A percentile compares a stretch with the other conserved stretches of the same genome.
phyloP scores from a whole-genome alignment of 2,797 vertebrate genomes.

The Anguilla marmorata region DNA sequence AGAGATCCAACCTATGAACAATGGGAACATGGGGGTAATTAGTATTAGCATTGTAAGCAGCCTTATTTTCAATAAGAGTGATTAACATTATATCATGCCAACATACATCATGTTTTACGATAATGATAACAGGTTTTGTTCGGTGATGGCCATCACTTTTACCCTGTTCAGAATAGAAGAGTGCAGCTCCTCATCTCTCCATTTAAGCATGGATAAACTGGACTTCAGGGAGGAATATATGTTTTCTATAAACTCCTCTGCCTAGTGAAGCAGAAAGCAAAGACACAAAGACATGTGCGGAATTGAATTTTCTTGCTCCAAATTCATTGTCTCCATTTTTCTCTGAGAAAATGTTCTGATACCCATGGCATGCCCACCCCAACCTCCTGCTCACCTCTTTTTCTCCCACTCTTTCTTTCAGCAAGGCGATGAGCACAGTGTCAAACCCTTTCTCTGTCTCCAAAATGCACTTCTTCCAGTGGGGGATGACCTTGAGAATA shows the following conservation, averaged over 20 bases:
- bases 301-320: background rate
- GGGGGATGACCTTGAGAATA: constrained; percentile 60
- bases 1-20: constrained; percentile 63
- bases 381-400: constrained; percentile 13
- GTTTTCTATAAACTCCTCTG: constrained; percentile 64
- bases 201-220: constrained; percentile 59
- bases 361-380: background rate
- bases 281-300: background rate
- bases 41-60: background rate
- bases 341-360: background rate
- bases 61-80: too few relatives aligned
- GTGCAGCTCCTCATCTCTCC: constrained; percentile 57
- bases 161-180: constrained; percentile 66
- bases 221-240: constrained; percentile 65
- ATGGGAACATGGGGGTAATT: background rate
- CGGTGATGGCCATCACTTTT: constrained; percentile 23
- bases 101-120: background rate
- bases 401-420: constrained; percentile 50
- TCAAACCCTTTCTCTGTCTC: constrained; percentile 70
- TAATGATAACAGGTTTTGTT: constrained; percentile 7
- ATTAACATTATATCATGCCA: background rate
- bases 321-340: background rate
- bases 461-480: constrained; percentile 69
- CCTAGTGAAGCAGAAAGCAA: constrained; percentile 56
- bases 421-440: constrained; percentile 57